Evolutionary conservation across 1,140 invertebrate species (phyloP), one percentile per base, ranked within the genome.

Genomic region (Brachionus paranguensis): DNA sequence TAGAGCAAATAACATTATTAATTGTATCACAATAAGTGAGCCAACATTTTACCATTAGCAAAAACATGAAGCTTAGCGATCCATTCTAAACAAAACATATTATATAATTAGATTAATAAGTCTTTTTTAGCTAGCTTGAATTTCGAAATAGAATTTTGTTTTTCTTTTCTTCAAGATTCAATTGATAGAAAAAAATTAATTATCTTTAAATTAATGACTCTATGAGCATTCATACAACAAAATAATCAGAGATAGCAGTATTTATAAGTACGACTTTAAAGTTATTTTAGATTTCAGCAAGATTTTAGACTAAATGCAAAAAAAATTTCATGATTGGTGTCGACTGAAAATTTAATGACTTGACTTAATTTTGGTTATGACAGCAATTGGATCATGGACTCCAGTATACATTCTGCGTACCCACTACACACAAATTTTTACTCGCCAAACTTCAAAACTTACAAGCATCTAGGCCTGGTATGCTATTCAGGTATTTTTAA

Each of bases 111-210:
- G 65, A 68, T 68, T 68, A 68, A 68, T 33, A 60, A 60, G 53
- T 60, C 53, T 60, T 60, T 60, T 60, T 60, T 60, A 20, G 53
- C 53, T 60, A 60, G 53, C 33, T 68, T 33, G 65, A 68, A 33
- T 33, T 33, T 68, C 65, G 33, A 33, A 68, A 68, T 12, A 68
- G 14, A 41, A 68, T 68, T 37, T 43, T 43, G 29, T 41, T 43
- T 37, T 72, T 43, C 17, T 72, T 72, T 72, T 43, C 37, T 43
- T 72, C n/a, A 45, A 43, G 68, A 72, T 72, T 72, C 68, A 72
- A 72, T 68, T 68, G 65, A 68, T 33, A 68, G 65, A 41, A 20
- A 72, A 72, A 72, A 72, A 72, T 72, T 72, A 72, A 72, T 72
- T 72, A 72, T 72, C 68, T 72, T 43, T 72, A 72, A 72, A 72